Evolutionary conservation across 2,888 invertebrate genomes (phyloP).

Genomic region (Ceratothoa steindachneri): DNA sequence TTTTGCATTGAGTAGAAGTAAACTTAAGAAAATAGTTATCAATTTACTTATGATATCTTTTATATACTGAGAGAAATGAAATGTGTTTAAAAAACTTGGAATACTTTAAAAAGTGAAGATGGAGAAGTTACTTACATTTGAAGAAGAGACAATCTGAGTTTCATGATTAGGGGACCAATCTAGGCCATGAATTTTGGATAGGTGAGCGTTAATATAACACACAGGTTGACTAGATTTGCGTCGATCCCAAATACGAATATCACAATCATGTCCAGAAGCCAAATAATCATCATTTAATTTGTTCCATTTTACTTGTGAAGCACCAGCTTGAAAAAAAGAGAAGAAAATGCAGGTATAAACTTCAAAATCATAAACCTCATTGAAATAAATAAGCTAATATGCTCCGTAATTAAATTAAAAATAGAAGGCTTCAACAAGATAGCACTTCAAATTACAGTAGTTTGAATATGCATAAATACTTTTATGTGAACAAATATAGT

Average conservation of each 20-base stretch:
- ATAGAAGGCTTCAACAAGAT: too few relatives aligned
- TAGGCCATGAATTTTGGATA: conserved; percentile 79
- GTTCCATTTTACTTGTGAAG: conserved; percentile 92
- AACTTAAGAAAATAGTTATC: too few relatives aligned
- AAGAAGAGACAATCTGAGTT: conserved; percentile 65
- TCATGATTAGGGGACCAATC: conserved; percentile 87
- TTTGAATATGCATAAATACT: too few relatives aligned
- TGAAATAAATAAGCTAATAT: not conserved
- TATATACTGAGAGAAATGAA: too few relatives aligned
- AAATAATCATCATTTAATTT: conserved; percentile 74
- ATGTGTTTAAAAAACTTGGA: too few relatives aligned
- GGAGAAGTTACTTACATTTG: conserved; percentile 29
- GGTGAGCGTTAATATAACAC: conserved; percentile 89
- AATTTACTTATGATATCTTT: too few relatives aligned
- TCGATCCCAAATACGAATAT: conserved; percentile 92
- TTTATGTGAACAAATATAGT: too few relatives aligned
- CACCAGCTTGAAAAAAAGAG: too few relatives aligned
- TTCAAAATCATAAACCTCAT: not conserved
- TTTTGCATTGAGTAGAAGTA: too few relatives aligned
- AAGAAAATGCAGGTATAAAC: not conserved
- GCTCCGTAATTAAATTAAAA: not conserved
- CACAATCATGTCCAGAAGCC: conserved; percentile 93
- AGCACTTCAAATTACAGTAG: too few relatives aligned
- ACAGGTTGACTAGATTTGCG: conserved; percentile 80
- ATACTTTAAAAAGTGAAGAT: too few relatives aligned